A percentile compares a stretch with the other conserved stretches of the same genome.
phyloP scores from a whole-genome alignment of 2,113 vertebrate genomes.

The Xerus inauris region DNA sequence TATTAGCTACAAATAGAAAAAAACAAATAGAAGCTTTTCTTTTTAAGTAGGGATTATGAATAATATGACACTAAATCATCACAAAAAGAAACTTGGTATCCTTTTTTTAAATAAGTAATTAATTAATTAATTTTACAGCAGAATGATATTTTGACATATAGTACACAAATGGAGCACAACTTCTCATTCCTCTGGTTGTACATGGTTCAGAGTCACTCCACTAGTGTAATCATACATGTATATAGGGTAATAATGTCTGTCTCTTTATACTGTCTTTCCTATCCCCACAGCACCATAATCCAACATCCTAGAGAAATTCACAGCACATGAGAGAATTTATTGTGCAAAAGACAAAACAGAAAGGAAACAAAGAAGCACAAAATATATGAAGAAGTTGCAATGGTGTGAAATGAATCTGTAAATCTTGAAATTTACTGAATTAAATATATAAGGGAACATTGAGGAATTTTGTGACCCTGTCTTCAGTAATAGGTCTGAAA shows the following conservation, averaged over 20 bases:
- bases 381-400: neutral
- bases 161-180: too few species aligned
- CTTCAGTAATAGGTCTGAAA: conserved; percentile 17
- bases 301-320: neutral
- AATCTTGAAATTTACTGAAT: neutral
- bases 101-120: too few species aligned
- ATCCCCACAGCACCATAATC: too few species aligned
- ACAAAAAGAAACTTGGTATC: too few species aligned
- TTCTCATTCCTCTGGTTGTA: too few species aligned
- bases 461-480: neutral
- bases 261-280: too few species aligned
- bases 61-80: neutral
- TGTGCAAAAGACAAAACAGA: conserved; percentile 24
- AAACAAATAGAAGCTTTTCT: neutral
- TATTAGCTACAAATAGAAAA: neutral
- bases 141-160: too few species aligned
- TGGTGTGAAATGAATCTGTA: neutral
- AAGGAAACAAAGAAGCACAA: conserved; percentile 35
- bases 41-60: conserved; percentile 11
- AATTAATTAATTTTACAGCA: too few species aligned
- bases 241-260: too few species aligned
- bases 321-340: neutral
- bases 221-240: too few species aligned
- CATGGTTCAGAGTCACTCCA: too few species aligned
- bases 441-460: neutral